Evolutionary conservation across 2,113 vertebrate genomes (phyloP).

Genomic region (Toxostoma redivivum): DNA sequence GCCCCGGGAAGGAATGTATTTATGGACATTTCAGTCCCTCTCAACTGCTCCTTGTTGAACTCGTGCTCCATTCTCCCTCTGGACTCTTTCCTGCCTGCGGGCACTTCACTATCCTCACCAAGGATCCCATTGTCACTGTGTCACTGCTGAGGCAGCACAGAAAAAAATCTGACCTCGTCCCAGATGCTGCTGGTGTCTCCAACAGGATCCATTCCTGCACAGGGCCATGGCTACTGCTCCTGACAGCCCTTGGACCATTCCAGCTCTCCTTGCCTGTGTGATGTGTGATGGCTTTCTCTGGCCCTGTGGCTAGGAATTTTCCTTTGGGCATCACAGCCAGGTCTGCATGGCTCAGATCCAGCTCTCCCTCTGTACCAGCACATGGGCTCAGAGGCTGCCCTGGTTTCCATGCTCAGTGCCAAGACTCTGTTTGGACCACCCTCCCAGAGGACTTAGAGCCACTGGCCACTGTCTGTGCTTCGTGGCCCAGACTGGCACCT

Average conservation of each 20-base stretch:
- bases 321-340: not conserved
- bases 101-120: not conserved
- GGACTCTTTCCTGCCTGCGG: not conserved
- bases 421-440: not conserved
- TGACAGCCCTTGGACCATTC: not conserved
- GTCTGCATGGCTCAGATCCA: fast-evolving
- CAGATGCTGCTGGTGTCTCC: not conserved
- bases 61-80: not conserved
- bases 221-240: not conserved
- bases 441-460: not conserved
- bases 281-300: not conserved
- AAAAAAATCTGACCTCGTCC: not conserved
- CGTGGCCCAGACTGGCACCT: not conserved
- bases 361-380: not conserved
- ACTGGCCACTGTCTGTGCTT: not conserved
- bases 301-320: not conserved
- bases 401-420: not conserved
- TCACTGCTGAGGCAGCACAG: not conserved
- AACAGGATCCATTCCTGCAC: not conserved
- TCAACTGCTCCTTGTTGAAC: not conserved
- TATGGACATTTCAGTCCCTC: not conserved
- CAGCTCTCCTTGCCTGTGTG: not conserved
- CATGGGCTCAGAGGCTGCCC: not conserved
- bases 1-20: not conserved
- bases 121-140: not conserved